Base-by-base conservation (phyloP, 23 tunicate species). In the Aplidium turbinatum region DNA sequence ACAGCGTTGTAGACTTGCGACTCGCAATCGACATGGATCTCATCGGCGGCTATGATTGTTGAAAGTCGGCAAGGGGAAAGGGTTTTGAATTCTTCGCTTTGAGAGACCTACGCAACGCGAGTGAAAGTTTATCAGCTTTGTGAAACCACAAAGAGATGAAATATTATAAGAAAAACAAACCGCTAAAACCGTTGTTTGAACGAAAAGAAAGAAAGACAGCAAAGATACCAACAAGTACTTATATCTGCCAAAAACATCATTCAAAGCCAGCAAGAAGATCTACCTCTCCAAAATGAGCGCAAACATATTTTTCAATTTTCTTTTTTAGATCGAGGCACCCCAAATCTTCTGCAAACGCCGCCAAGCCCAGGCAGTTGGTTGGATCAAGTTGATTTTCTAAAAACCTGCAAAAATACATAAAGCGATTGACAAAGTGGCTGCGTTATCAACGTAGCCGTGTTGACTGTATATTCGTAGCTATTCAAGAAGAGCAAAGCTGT, bases 1-100 rank as follows among this genome's bases (percentile, higher is more conserved):
- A 90, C 97, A n/a, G 97, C 97, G 30, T 82, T 90, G 72, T 90
- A 90, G 40, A 90, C 97, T 52, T 90, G 78, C 2, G 97, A 82
- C 39, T 90, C 97, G 57, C 97, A 90, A 40, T 83, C 81, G 27
- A 90, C 85, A 53, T 83, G 82, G n/a, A 90, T 73, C 55, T 90
- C 89, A 55, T 90, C 97, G 13, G 85, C 70, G 21, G 97, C 79
- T 35, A 90, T 83, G 13, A 90, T 80, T 70, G 70, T 90, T 32
- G 97, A 83, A 34, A 90, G 47, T 23, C 78, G 79, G 58, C 97
- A 90, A 16, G 86, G 86, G 40, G 89, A 46, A 1, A 90, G 60
- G 5, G 82, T 79, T 72, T 83, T 83, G 38, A 90, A 90, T 55
- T 90, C 97, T 56, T 90, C 97, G 55, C 75, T 57, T 69, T 77